Evolutionary conservation across 2,797 vertebrate species (phyloP).

Genomic region (Prunella strophiata): DNA sequence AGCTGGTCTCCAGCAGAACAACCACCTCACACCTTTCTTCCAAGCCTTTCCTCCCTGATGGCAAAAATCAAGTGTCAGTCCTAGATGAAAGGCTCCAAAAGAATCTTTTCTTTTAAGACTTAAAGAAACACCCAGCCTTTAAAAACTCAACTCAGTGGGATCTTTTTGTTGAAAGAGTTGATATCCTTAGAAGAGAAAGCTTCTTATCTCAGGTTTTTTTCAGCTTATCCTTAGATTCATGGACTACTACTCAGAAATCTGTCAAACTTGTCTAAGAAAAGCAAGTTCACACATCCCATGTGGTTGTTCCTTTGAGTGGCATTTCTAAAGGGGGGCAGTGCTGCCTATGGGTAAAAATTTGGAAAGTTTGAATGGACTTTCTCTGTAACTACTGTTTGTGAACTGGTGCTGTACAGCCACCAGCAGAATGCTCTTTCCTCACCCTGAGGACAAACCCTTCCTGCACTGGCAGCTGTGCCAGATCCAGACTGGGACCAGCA

Average conservation of each 20-base stretch:
- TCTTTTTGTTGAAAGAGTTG: neutral
- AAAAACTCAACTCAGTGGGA: neutral
- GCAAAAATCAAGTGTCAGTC: neutral
- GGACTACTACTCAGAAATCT: neutral
- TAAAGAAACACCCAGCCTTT: neutral
- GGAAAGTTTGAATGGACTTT: neutral
- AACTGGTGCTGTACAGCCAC: neutral
- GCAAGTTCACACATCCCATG: neutral
- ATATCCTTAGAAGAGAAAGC: neutral
- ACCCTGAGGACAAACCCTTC: fast-evolving
- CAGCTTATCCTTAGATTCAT: neutral
- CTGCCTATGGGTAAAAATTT: neutral
- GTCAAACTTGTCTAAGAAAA: neutral
- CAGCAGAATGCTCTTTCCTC: neutral
- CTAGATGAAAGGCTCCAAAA: neutral
- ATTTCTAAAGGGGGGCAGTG: neutral
- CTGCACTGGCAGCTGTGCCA: neutral
- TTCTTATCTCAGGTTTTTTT: neutral
- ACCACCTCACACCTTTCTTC: neutral
- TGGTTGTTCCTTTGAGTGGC: neutral
- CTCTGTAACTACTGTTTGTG: neutral
- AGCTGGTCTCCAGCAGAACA: neutral
- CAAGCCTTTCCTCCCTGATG: neutral
- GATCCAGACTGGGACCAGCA: neutral
- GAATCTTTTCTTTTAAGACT: neutral